Evolutionary conservation across 2,888 invertebrate species (phyloP), one percentile per base, ranked within the genome.

Genomic region (Spisula subtruncata): DNA sequence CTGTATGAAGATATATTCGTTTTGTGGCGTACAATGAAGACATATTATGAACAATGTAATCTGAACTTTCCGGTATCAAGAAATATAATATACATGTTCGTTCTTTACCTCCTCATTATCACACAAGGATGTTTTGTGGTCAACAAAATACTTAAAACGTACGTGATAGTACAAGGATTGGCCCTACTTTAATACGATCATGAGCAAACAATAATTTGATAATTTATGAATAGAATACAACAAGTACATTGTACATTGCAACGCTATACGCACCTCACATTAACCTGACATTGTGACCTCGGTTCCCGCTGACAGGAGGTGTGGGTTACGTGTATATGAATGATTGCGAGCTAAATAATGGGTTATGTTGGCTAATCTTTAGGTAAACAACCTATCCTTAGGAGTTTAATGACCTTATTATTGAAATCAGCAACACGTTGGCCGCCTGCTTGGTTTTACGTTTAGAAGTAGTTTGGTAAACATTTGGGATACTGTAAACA

Each of bases 201-300:
- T 25, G n/a, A 66, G 60, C 60, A 66, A 66, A 66, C 25, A 66
- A 25, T 66, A 66, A 10, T 66, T 66, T 66, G n/a, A 66, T 41
- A 56, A 56, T 20, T n/a, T n/a, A n/a, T n/a, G n/a, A 1, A n/a
- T 20, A 60, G n/a, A 60, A 60, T n/a, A 60, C 1, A 8, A 20
- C 18, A 60, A 60, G 6, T 60, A 60, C 6, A 25, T 25, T 25
- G 25, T n/a, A 66, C 41, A 41, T 41, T 41, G 41, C 41, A 41
- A 41, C 41, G 41, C 4, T 41, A 8, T 41, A 5, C 4, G 41
- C 41, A 41, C 8, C 8, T 41, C 8, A 41, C 60, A 66, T 5
- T 66, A n/a, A 25, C 60, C 60, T 0, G 10, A 66, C 60, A 66
- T 0, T 1, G 25, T 66, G 60, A 66, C 60, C 60, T 66, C 0